Evolutionary conservation across 2,797 vertebrate species (phyloP).

Genomic region (Poeciliopsis presidionis): DNA sequence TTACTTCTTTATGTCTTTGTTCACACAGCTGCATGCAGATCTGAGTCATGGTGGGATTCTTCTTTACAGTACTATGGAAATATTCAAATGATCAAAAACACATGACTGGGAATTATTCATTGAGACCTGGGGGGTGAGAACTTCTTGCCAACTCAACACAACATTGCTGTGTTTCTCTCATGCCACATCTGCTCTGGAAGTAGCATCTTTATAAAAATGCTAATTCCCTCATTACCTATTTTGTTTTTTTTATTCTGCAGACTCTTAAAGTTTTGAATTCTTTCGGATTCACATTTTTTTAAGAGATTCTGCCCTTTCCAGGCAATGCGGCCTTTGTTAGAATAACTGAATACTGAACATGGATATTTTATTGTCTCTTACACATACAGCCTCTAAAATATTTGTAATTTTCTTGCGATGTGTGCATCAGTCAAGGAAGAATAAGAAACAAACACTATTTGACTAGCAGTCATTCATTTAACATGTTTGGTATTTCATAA

Average conservation of each 20-base stretch:
- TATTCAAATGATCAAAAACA: conserved; percentile 67
- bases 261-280: conserved; percentile 37
- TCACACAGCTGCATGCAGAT: conserved; percentile 58
- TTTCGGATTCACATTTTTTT: conserved; percentile 7
- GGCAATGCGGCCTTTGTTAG: background rate
- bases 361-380: background rate
- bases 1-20: conserved; percentile 48
- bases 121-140: conserved; percentile 51
- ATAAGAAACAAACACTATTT: background rate
- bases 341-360: background rate
- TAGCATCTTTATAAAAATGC: conserved; percentile 39
- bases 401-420: background rate
- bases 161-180: conserved; percentile 27
- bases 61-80: conserved; percentile 58
- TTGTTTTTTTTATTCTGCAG: conserved; percentile 32
- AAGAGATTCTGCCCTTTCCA: background rate
- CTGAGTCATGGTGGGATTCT: conserved; percentile 62
- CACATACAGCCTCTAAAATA: background rate
- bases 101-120: conserved; percentile 66
- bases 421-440: background rate
- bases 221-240: conserved; percentile 42
- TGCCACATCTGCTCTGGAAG: conserved; percentile 45
- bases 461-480: background rate
- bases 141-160: conserved; percentile 47
- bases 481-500: background rate